Conservation (phyloP, 2,113 vertebrate genomes). For the Spilogale gracilis region DNA sequence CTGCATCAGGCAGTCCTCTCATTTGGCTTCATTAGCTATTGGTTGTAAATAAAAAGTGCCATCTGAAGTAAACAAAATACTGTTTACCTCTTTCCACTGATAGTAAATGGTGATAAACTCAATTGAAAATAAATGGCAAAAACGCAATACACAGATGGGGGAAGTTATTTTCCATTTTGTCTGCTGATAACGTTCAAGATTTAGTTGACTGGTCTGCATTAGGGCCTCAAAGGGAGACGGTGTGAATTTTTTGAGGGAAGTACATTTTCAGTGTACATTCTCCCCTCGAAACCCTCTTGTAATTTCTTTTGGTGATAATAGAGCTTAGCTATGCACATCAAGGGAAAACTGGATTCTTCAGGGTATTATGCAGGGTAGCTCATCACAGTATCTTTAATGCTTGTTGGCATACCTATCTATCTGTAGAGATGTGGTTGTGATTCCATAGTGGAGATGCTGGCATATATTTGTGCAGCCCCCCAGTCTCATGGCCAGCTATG, state of each 20-base stretch:
- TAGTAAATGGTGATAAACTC: conserved; percentile 61
- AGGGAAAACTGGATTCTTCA: conserved; percentile 60
- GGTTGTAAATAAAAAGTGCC: conserved; percentile 65
- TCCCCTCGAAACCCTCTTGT: conserved; percentile 1
- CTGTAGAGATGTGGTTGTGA: conserved; percentile 63
- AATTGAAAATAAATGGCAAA: conserved; percentile 70
- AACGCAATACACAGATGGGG: conserved; percentile 15
- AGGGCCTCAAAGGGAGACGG: conserved; percentile 60
- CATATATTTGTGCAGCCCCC: background rate
- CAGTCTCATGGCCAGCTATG: conserved; percentile 29
- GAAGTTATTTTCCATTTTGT: conserved; percentile 66
- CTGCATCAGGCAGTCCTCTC: background rate
- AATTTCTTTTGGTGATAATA: conserved; percentile 57
- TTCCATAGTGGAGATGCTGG: background rate
- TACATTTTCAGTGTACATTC: conserved; percentile 40
- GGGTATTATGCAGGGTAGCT: conserved; percentile 23
- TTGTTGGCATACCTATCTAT: conserved; percentile 66
- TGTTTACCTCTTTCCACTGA: conserved; percentile 61
- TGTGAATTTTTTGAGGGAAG: conserved; percentile 58
- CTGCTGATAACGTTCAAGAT: background rate
- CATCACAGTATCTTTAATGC: conserved; percentile 38
- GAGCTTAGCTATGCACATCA: conserved; percentile 59
- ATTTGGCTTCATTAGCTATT: conserved; percentile 74
- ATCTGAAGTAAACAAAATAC: conserved; percentile 75
- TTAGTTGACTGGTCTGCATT: conserved; percentile 11